A percentile compares a stretch with the other conserved stretches of the same genome.
These are phyloP conservation scores for Chaetorhynchus papuensis DNA, from an alignment of 2,113 vertebrate genomes.

Conservation along the genomic window DNA sequence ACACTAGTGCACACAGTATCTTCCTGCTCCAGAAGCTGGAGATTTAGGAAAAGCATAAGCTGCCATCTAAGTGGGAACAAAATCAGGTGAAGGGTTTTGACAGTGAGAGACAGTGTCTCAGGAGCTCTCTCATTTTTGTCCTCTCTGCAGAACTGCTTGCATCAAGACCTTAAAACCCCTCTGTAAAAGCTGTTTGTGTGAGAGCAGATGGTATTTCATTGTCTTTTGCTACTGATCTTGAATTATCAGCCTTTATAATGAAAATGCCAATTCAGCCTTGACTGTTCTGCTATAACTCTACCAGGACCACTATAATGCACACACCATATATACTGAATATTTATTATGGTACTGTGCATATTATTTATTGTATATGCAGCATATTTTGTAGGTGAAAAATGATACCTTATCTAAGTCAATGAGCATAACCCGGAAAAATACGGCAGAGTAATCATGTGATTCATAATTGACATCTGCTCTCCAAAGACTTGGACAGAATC, in stretches of 20 bases:
- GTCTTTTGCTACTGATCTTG: conserved; percentile 38
- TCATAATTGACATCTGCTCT: conserved; percentile 58
- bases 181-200: conserved; percentile 58
- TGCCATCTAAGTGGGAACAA: not conserved
- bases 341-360: conserved; percentile 36
- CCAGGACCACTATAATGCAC: conserved; percentile 29
- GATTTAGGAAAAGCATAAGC: not conserved
- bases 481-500: conserved; percentile 37
- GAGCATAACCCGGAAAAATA: conserved; percentile 55
- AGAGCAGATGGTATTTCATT: conserved; percentile 61
- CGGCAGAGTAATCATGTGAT: conserved; percentile 43
- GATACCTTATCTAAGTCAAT: conserved; percentile 60
- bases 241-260: conserved; percentile 50
- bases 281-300: conserved; percentile 44
- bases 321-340: conserved; percentile 50
- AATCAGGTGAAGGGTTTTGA: not conserved
- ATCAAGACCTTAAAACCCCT: conserved; percentile 52
- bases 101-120: not conserved
- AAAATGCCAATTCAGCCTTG: conserved; percentile 59
- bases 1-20: not conserved
- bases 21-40: not conserved
- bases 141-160: conserved; percentile 28
- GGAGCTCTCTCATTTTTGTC: conserved; percentile 7
- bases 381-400: conserved; percentile 62
- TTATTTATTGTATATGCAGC: conserved; percentile 61